Evolutionary conservation across 2,113 vertebrate species (phyloP).

Genomic region (Mormyrus iriodes): DNA sequence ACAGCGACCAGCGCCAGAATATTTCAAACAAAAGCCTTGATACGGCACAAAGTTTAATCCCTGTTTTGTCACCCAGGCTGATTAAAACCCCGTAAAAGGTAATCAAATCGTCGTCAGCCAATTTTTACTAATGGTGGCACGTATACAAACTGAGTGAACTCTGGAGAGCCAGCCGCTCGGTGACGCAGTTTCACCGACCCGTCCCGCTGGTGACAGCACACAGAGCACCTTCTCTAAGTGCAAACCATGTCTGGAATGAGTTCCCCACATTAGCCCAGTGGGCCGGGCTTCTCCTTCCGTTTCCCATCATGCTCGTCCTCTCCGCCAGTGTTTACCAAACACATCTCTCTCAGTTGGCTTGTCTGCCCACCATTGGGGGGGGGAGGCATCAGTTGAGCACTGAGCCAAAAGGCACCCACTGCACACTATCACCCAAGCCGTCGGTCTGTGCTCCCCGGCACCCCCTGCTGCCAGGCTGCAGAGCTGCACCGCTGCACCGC

Average conservation of each 20-base stretch:
- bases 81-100: constrained; percentile 5
- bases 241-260: constrained; percentile 2
- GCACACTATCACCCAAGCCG: not conserved
- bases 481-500: not conserved
- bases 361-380: constrained; percentile 24
- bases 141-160: constrained; percentile 49
- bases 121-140: constrained; percentile 51
- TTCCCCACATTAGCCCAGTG: not conserved
- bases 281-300: not conserved
- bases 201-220: not conserved
- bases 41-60: not conserved
- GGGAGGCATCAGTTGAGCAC: not conserved
- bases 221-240: not conserved
- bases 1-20: not conserved
- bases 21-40: not conserved
- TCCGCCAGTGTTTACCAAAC: not conserved
- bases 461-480: not conserved
- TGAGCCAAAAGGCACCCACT: not conserved
- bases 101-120: constrained; percentile 25
- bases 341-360: not conserved
- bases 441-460: not conserved
- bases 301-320: not conserved
- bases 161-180: not conserved
- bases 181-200: not conserved
- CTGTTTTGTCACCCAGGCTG: not conserved